Evolutionary conservation across 2,888 invertebrate genomes (phyloP).

Genomic region (Drosophila maculinotata): DNA sequence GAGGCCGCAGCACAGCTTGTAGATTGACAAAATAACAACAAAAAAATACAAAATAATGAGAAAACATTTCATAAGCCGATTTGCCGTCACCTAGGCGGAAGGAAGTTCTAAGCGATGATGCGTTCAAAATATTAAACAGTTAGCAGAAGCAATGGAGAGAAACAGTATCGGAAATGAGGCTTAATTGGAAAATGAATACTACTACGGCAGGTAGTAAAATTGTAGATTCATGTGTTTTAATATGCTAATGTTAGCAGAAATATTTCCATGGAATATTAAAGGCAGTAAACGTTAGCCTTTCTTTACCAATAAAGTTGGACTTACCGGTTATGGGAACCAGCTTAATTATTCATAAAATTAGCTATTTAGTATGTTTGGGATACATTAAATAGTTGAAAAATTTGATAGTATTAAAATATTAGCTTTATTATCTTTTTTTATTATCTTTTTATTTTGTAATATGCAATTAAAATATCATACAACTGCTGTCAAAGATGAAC

Average conservation of each 20-base stretch:
- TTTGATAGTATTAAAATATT: no score
- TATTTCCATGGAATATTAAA: neutral
- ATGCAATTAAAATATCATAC: constrained; percentile 42
- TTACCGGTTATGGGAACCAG: neutral
- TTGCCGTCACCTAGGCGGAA: constrained; percentile 59
- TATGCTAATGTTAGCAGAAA: constrained; percentile 45
- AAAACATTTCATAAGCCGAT: constrained; percentile 65
- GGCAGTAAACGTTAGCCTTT: neutral
- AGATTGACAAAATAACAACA: constrained; percentile 13
- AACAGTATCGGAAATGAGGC: constrained; percentile 44
- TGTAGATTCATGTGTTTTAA: constrained; percentile 50
- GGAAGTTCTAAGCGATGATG: constrained; percentile 69
- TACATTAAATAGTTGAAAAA: neutral
- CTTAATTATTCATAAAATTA: neutral
- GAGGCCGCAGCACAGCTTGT: constrained; percentile 10
- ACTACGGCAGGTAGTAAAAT: constrained; percentile 23
- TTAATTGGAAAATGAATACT: constrained; percentile 35
- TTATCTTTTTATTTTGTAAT: neutral
- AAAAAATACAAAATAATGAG: constrained; percentile 16
- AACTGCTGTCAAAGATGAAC: constrained; percentile 3
- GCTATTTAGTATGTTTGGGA: neutral
- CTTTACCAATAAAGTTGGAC: no score
- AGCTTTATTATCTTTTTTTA: no score
- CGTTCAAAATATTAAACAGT: constrained; percentile 61
- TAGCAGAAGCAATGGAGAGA: constrained; percentile 8